phyloP scores from a whole-genome alignment of 2,888 invertebrate genomes.

The Watsonalla cultraria region DNA sequence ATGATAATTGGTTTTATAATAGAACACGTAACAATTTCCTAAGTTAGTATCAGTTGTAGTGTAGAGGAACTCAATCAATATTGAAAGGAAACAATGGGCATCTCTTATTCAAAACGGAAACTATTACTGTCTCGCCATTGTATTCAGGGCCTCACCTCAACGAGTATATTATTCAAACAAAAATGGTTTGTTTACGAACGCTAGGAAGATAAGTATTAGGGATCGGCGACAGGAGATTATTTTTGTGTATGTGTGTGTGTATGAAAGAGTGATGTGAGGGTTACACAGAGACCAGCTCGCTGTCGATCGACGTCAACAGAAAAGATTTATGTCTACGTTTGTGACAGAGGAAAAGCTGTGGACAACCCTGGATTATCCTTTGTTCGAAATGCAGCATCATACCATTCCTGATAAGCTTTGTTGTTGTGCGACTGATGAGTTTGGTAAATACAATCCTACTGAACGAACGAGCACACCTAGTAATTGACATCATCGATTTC shows the following conservation, averaged over 20 bases:
- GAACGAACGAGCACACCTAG: slow-evolving; percentile 19
- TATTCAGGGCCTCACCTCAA: slow-evolving; percentile 67
- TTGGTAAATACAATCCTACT: slow-evolving; percentile 23
- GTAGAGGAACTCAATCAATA: slow-evolving; percentile 70
- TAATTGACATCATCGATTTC: slow-evolving; percentile 21
- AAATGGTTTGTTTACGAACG: slow-evolving; percentile 72
- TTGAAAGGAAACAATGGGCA: slow-evolving; percentile 69
- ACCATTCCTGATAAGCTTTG: slow-evolving; percentile 53
- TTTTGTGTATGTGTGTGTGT: slow-evolving; percentile 25
- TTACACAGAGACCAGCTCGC: slow-evolving; percentile 42
- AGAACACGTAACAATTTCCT: slow-evolving; percentile 46
- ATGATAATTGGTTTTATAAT: slow-evolving; percentile 38
- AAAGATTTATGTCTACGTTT: slow-evolving; percentile 70
- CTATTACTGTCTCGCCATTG: slow-evolving; percentile 73
- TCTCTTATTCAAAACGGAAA: slow-evolving; percentile 76
- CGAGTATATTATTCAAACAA: slow-evolving; percentile 71
- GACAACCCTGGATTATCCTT: slow-evolving; percentile 69
- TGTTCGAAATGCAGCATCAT: slow-evolving; percentile 58
- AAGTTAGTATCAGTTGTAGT: slow-evolving; percentile 41
- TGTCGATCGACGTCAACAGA: slow-evolving; percentile 60
- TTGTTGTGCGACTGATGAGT: slow-evolving; percentile 41
- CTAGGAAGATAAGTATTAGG: slow-evolving; percentile 56
- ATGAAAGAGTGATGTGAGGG: slow-evolving; percentile 8
- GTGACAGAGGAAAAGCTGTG: slow-evolving; percentile 59
- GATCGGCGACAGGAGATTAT: slow-evolving; percentile 55